Conservation (phyloP, 2,888 invertebrate genomes). For the Orchesellides sinensis region DNA sequence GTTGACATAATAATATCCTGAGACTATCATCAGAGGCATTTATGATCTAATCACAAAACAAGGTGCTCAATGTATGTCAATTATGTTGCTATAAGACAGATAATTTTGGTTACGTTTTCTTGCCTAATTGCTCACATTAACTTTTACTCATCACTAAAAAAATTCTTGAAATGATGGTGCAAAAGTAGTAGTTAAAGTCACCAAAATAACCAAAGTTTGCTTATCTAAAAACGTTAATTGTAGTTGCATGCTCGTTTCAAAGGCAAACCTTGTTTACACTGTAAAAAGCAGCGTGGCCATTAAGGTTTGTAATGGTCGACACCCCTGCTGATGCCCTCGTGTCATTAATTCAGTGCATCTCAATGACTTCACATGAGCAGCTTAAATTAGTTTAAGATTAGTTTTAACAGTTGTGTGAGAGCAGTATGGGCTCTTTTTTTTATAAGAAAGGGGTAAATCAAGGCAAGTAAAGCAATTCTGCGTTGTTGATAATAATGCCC, state of each 20-base stretch:
- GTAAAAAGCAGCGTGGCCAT: conserved; percentile 42
- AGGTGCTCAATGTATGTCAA: too few species aligned
- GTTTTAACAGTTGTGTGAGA: conserved; percentile 12
- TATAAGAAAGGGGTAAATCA: neutral
- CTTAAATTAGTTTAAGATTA: conserved; percentile 13
- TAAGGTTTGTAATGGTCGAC: conserved; percentile 36
- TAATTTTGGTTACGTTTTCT: too few species aligned
- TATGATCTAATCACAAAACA: too few species aligned
- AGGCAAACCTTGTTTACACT: conserved; percentile 35
- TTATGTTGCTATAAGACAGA: too few species aligned
- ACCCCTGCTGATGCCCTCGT: conserved; percentile 52
- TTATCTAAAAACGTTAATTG: too few species aligned
- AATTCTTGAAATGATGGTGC: too few species aligned
- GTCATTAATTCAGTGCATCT: conserved; percentile 19
- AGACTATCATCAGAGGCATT: too few species aligned
- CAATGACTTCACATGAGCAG: neutral
- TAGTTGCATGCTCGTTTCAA: neutral
- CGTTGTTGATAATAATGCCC: conserved; percentile 45
- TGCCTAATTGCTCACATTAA: too few species aligned
- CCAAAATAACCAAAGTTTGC: too few species aligned
- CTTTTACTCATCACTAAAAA: too few species aligned
- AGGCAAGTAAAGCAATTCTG: conserved; percentile 4
- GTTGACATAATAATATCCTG: too few species aligned
- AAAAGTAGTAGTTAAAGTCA: too few species aligned
- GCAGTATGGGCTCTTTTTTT: conserved; percentile 5